Percentiles rank a stretch among this genome's conserved stretches.
Evolutionary conservation across 1,140 invertebrate genomes (phyloP).

Genomic region (Trachymyrmex cornetzi): DNA sequence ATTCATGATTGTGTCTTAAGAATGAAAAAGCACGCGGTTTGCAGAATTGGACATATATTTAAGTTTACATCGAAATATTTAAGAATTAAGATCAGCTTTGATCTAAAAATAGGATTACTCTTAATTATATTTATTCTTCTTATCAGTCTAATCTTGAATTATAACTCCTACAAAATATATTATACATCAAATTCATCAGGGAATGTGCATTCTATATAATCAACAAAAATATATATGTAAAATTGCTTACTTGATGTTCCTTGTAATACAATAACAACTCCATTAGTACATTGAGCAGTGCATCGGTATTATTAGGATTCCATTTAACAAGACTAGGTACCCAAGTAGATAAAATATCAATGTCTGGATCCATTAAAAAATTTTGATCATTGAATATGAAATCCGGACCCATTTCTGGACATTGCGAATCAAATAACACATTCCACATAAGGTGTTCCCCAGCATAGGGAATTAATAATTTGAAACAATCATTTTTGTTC

Average conservation of each 20-base stretch:
- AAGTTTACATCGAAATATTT: no score
- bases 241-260: conserved; percentile 85
- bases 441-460: conserved; percentile 81
- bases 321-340: conserved; percentile 88
- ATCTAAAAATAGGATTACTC: no score
- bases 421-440: conserved; percentile 81
- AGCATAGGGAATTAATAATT: conserved; percentile 82
- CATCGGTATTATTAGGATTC: conserved; percentile 86
- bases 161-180: background rate
- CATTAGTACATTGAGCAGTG: conserved; percentile 86
- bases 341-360: conserved; percentile 83
- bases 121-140: no score
- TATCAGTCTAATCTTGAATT: no score
- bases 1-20: no score
- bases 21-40: no score
- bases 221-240: background rate
- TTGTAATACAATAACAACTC: conserved; percentile 87
- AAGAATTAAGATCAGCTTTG: no score
- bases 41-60: no score
- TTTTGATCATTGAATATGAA: conserved; percentile 87
- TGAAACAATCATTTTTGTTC: conserved; percentile 80
- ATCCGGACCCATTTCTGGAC: conserved; percentile 83
- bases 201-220: background rate
- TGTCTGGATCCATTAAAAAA: conserved; percentile 87
- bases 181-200: background rate